A percentile compares a stretch with the other conserved stretches of the same genome.
Conservation (phyloP, 1,140 invertebrate species). For the Hyles vespertilio region DNA sequence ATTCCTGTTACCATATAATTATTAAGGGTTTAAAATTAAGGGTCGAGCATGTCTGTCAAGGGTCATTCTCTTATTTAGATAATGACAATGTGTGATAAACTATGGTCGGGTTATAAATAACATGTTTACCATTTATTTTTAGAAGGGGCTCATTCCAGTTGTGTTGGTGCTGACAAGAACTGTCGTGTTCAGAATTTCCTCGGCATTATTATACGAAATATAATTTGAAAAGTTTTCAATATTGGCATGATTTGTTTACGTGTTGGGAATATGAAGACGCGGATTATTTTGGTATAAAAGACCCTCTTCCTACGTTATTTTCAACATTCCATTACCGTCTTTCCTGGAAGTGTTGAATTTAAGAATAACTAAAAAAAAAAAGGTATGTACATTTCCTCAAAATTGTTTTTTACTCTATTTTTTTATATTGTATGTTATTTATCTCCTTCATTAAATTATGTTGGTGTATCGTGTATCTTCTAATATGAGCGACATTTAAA, state of each 20-base stretch:
- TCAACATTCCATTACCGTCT: background rate
- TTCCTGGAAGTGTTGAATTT: background rate
- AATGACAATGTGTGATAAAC: conserved; percentile 6
- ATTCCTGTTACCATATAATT: no score
- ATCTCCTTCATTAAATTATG: no score
- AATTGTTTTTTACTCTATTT: no score
- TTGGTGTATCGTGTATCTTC: no score
- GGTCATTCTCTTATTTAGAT: conserved; percentile 8
- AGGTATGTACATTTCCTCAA: background rate
- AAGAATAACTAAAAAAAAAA: background rate
- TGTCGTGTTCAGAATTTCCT: conserved; percentile 2
- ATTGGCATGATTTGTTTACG: conserved; percentile 1
- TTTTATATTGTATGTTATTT: no score
- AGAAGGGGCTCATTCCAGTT: background rate
- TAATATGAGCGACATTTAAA: no score
- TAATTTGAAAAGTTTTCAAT: conserved; percentile 2
- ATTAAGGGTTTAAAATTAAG: background rate
- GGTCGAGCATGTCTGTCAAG: background rate
- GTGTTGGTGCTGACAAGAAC: background rate
- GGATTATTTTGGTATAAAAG: conserved; percentile 1
- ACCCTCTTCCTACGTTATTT: background rate
- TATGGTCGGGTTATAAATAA: conserved; percentile 8
- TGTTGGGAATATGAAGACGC: background rate
- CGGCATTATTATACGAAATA: background rate
- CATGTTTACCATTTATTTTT: conserved; percentile 4